phyloP scores from a whole-genome alignment of 1,140 invertebrate genomes.

The Bombus ignitus region DNA sequence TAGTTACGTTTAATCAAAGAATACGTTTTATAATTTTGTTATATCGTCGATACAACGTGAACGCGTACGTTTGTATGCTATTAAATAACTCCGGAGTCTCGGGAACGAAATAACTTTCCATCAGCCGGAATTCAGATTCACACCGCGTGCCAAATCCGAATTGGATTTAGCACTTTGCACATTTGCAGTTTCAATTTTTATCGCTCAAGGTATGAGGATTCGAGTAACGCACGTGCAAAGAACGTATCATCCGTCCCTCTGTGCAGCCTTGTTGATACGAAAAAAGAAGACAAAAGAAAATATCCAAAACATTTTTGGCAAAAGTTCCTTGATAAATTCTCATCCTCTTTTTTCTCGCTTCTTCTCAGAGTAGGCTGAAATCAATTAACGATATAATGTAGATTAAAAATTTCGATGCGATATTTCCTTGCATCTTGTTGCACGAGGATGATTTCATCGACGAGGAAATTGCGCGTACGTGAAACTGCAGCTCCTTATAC shows the following conservation, averaged over 20 bases:
- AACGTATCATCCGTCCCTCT: background rate
- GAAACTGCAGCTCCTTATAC: background rate
- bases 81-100: background rate
- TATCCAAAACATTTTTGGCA: no score
- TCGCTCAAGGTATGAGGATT: background rate
- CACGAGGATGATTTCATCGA: background rate
- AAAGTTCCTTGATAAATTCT: background rate
- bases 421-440: no score
- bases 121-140: slow-evolving; percentile 69
- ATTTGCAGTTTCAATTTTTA: slow-evolving; percentile 72
- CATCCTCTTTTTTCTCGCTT: background rate
- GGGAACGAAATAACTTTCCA: slow-evolving; percentile 66
- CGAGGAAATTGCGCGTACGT: slow-evolving; percentile 1
- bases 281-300: no score
- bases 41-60: background rate
- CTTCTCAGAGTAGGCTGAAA: fast-evolving
- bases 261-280: background rate
- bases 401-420: background rate
- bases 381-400: no score
- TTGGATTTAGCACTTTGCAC: slow-evolving; percentile 67
- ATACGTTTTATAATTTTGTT: background rate
- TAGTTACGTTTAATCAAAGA: background rate
- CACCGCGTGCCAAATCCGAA: slow-evolving; percentile 54
- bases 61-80: background rate
- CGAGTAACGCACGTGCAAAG: background rate